A percentile compares a stretch with the other conserved stretches of the same genome.
These are phyloP conservation scores for Chydorus sphaericus DNA, from an alignment of 2,888 invertebrate species.

Conservation along the genomic window DNA sequence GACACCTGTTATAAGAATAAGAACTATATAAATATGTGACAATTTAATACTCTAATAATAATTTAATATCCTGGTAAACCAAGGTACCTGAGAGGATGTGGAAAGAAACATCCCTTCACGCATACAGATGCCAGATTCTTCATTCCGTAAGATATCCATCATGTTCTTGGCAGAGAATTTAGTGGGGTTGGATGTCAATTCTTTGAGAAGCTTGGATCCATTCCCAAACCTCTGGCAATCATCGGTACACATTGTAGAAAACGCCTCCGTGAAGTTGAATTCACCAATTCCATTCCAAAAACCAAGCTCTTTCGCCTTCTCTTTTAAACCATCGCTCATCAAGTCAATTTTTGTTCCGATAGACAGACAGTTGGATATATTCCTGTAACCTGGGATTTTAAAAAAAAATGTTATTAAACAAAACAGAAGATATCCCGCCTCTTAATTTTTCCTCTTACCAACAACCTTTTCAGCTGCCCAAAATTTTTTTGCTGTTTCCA, in stretches of 20 bases:
- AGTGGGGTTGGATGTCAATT: conserved; percentile 23
- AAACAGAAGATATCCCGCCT: neutral
- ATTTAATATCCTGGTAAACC: neutral
- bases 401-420: neutral
- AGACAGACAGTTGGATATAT: conserved; percentile 53
- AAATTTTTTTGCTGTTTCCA: conserved; percentile 58
- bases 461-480: conserved; percentile 60
- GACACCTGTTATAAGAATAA: conserved; percentile 38
- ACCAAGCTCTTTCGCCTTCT: conserved; percentile 43
- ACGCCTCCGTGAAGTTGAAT: conserved; percentile 50
- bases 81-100: conserved; percentile 11
- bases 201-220: conserved; percentile 21
- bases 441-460: conserved; percentile 31
- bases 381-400: conserved; percentile 39
- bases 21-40: neutral
- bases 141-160: conserved; percentile 53
- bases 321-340: conserved; percentile 44
- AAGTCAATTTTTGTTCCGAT: conserved; percentile 54
- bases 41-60: too few relatives aligned
- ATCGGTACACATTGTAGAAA: conserved; percentile 25
- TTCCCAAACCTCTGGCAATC: conserved; percentile 29
- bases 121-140: conserved; percentile 43
- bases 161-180: conserved; percentile 36
- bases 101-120: conserved; percentile 1
- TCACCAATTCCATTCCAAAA: conserved; percentile 52